Evolutionary conservation across 2,888 invertebrate genomes (phyloP), one percentile per base, ranked within the genome.

Genomic region (Kryphioiulus occultus): DNA sequence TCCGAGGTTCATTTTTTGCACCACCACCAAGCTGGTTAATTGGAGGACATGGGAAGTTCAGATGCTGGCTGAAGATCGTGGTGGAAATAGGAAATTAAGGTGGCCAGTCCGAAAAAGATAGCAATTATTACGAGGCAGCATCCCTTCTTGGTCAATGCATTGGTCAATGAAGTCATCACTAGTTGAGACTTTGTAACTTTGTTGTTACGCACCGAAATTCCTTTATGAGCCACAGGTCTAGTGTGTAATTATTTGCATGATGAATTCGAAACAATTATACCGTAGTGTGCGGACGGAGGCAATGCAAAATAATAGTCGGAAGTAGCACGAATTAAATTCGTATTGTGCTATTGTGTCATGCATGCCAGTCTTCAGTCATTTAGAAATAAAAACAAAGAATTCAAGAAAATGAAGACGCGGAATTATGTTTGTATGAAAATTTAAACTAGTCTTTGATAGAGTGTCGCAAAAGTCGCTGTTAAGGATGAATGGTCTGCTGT

Each of bases 161-260:
- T 68, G n/a, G 26, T 26, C 68, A n/a, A 68, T 68, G 68, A 22
- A 12, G n/a, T 68, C 5, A 68, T 68, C 26, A 12, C 22, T 9
- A 68, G 26, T 68, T 9, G 22, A 26, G 68, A 0, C 22, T 1
- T 12, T 68, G 68, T 68, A n/a, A 68, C 68, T 0, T 26, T 5
- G 2, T n/a, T 68, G 4, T 68, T n/a, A 68, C n/a, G 35, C 26
- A 26, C 12, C 26, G 26, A 68, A 26, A 22, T 22, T 68, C 26
- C 10, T 10, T 68, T 68, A 17, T 26, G 68, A 22, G 26, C 10
- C 7, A 12, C 68, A 39, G 9, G 39, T 5, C 26, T n/a, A n/a
- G 59, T 22, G 26, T 53, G 53, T 26, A 68, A 68, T 68, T 68
- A 68, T 26, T 68, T 68, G 68, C 68, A 68, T 68, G 68, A 68